Conservation (phyloP, 2,888 invertebrate species). For the Octonoba sinensis region DNA sequence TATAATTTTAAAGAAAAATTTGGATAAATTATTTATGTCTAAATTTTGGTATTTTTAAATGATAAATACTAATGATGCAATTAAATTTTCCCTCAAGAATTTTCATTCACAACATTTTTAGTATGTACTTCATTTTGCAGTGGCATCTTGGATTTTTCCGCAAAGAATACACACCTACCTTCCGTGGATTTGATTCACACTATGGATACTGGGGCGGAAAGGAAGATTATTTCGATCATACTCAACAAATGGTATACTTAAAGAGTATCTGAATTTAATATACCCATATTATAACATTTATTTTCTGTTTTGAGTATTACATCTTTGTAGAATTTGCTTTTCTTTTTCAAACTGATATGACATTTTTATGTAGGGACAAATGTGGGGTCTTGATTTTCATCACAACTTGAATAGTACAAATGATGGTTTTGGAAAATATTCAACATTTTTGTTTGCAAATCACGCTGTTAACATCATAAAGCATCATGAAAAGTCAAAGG, state of each 20-base stretch:
- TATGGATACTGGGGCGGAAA: conserved; percentile 91
- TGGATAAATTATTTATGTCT: no score
- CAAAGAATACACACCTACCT: conserved; percentile 81
- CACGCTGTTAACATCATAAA: conserved; percentile 82
- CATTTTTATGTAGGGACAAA: conserved; percentile 22
- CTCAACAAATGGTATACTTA: conserved; percentile 69
- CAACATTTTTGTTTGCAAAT: conserved; percentile 85
- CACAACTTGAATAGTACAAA: conserved; percentile 79
- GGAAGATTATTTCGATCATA: conserved; percentile 92
- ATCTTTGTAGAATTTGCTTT: background rate
- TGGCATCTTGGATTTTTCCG: conserved; percentile 87
- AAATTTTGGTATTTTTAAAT: no score
- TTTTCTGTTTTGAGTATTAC: background rate
- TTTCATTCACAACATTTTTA: background rate
- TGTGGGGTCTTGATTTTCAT: conserved; percentile 78
- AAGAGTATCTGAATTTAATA: background rate
- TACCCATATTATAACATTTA: background rate
- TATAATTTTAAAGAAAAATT: no score
- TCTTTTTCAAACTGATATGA: background rate
- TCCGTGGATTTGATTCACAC: conserved; percentile 85
- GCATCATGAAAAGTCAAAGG: conserved; percentile 75
- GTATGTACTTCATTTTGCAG: conserved; percentile 67
- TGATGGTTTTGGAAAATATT: conserved; percentile 84
- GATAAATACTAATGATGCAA: no score
- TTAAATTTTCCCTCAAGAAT: no score